phyloP scores from a whole-genome alignment of 1,140 invertebrate genomes.

The Pomacea maculata region DNA sequence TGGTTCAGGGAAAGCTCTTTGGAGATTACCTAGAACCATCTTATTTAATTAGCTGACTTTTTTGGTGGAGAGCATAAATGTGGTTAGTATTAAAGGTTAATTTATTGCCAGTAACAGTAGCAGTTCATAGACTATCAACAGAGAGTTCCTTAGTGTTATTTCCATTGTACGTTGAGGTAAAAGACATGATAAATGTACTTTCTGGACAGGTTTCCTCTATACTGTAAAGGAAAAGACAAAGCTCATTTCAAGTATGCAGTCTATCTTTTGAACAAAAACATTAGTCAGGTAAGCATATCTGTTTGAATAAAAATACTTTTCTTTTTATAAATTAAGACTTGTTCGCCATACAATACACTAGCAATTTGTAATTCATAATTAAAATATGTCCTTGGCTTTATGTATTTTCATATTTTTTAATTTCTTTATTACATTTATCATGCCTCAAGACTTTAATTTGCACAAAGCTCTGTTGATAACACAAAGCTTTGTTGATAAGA shows the following conservation, averaged over 20 bases:
- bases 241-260: slow-evolving; percentile 84
- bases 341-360: background rate
- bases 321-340: too few species aligned
- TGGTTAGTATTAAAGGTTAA: too few species aligned
- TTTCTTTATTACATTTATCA: background rate
- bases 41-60: too few species aligned
- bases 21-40: too few species aligned
- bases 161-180: background rate
- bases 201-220: slow-evolving; percentile 78
- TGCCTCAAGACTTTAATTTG: background rate
- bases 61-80: too few species aligned
- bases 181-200: background rate
- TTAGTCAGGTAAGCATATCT: slow-evolving; percentile 72
- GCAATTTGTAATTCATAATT: too few species aligned
- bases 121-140: background rate
- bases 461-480: too few species aligned
- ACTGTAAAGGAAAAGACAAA: slow-evolving; percentile 77
- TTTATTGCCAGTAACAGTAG: too few species aligned
- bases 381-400: too few species aligned
- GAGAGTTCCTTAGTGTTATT: background rate
- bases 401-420: background rate
- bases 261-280: slow-evolving; percentile 88
- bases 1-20: too few species aligned
- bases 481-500: too few species aligned
- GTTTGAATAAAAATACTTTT: background rate